Conservation (phyloP, 1,140 invertebrate genomes). For the Megalopta genalis region DNA sequence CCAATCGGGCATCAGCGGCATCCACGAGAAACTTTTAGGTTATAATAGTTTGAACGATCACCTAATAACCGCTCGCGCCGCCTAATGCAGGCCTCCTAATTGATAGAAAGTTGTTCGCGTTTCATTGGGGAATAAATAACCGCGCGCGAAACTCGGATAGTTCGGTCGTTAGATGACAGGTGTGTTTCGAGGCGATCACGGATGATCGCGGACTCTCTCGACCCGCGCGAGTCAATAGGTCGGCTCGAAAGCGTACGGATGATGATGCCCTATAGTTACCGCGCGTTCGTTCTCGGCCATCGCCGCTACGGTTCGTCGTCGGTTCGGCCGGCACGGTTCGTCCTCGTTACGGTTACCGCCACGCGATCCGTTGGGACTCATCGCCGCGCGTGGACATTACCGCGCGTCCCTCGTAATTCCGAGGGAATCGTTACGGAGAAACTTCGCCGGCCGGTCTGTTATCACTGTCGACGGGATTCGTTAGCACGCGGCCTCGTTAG, state of each 20-base stretch:
- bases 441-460: conserved; percentile 11
- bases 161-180: conserved; percentile 43
- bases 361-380: conserved; percentile 54
- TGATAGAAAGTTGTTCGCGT: conserved; percentile 42
- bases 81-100: conserved; percentile 22
- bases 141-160: conserved; percentile 3
- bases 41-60: neutral
- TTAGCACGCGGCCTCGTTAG: conserved; percentile 53
- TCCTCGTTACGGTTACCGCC: conserved; percentile 62
- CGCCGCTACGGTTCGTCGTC: conserved; percentile 9
- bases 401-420: conserved; percentile 48
- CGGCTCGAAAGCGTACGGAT: conserved; percentile 5
- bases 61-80: neutral
- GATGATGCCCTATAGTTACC: conserved; percentile 34
- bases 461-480: conserved; percentile 52
- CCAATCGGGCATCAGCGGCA: too few relatives aligned
- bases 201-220: conserved; percentile 8
- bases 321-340: conserved; percentile 47
- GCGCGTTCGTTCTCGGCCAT: conserved; percentile 14
- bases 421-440: conserved; percentile 6
- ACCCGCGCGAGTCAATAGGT: conserved; percentile 20
- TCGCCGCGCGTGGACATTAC: conserved; percentile 48
- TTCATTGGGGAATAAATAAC: conserved; percentile 16
- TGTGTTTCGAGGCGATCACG: conserved; percentile 30
- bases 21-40: too few relatives aligned